phyloP scores from a whole-genome alignment of 2,797 vertebrate species.

The Syngnathus acus region DNA sequence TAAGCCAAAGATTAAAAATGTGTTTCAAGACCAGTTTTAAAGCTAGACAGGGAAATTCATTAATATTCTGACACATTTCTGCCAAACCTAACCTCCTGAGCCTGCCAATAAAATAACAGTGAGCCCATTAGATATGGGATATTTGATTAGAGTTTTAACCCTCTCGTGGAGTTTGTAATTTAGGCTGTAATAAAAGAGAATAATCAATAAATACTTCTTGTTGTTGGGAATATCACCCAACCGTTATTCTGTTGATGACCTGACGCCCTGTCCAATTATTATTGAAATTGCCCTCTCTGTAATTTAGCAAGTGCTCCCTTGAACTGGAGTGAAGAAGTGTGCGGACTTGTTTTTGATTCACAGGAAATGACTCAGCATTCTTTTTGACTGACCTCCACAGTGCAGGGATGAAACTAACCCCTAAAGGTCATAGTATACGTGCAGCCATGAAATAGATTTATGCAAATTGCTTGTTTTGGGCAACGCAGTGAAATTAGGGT shows the following conservation, averaged over 20 bases:
- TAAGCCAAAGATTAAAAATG: too few relatives aligned
- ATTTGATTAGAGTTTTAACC: not conserved
- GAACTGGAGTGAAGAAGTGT: not conserved
- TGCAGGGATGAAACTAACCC: constrained; percentile 22
- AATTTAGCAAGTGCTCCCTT: not conserved
- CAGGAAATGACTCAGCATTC: constrained; percentile 39
- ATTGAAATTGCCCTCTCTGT: not conserved
- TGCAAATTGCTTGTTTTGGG: not conserved
- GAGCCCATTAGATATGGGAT: not conserved
- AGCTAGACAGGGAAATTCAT: not conserved
- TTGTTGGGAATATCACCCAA: not conserved
- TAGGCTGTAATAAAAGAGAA: not conserved
- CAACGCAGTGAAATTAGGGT: not conserved
- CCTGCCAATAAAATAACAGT: not conserved
- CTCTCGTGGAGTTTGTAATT: constrained; percentile 3
- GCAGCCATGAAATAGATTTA: constrained; percentile 6
- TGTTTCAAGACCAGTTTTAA: too few relatives aligned
- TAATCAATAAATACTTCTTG: not conserved
- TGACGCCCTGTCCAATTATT: not conserved
- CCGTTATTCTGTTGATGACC: not conserved
- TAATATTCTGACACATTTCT: not conserved
- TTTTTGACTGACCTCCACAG: constrained; percentile 27
- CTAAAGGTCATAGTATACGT: constrained; percentile 23
- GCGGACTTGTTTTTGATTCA: constrained; percentile 1
- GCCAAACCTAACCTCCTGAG: not conserved